A percentile compares a stretch with the other conserved stretches of the same genome.
phyloP scores from a whole-genome alignment of 2,888 invertebrate genomes.

The Bellardia bayeri region DNA sequence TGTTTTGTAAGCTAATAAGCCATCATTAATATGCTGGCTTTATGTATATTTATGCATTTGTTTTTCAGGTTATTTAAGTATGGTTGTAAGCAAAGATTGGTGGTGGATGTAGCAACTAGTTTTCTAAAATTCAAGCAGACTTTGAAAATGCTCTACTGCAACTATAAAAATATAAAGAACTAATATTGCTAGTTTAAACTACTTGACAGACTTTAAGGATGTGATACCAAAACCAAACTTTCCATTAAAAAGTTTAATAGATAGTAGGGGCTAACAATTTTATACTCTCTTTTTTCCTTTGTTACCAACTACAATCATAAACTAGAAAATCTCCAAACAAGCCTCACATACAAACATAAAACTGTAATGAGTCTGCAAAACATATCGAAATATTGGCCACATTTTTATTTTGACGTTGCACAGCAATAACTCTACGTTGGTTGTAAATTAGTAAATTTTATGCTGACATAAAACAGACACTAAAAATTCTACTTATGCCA shows the following conservation, averaged over 20 bases:
- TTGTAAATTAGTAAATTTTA: conserved; percentile 80
- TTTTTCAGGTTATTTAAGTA: not conserved
- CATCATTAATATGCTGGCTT: conserved; percentile 59
- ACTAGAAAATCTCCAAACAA: not conserved
- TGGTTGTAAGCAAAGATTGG: not conserved
- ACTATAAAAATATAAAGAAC: too few relatives aligned
- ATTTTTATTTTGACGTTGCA: conserved; percentile 73
- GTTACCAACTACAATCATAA: not conserved
- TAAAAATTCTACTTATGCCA: conserved; percentile 76
- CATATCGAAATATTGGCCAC: conserved; percentile 72
- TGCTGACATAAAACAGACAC: conserved; percentile 79
- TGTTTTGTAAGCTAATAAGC: conserved; percentile 69
- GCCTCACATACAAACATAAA: conserved; percentile 39
- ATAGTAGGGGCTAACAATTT: not conserved
- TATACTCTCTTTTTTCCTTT: not conserved
- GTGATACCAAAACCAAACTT: too few relatives aligned
- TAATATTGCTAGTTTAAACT: too few relatives aligned
- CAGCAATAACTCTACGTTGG: conserved; percentile 77
- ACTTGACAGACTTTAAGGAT: too few relatives aligned
- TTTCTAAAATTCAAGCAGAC: too few relatives aligned
- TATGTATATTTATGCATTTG: conserved; percentile 2
- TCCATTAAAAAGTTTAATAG: too few relatives aligned
- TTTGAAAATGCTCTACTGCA: too few relatives aligned
- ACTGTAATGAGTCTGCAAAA: conserved; percentile 60
- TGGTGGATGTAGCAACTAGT: too few relatives aligned